Percentiles rank a stretch among this genome's conserved stretches.
These are phyloP conservation scores for Myrmophylax atrothorax DNA, from an alignment of 2,113 vertebrate genomes.

Conservation along the genomic window DNA sequence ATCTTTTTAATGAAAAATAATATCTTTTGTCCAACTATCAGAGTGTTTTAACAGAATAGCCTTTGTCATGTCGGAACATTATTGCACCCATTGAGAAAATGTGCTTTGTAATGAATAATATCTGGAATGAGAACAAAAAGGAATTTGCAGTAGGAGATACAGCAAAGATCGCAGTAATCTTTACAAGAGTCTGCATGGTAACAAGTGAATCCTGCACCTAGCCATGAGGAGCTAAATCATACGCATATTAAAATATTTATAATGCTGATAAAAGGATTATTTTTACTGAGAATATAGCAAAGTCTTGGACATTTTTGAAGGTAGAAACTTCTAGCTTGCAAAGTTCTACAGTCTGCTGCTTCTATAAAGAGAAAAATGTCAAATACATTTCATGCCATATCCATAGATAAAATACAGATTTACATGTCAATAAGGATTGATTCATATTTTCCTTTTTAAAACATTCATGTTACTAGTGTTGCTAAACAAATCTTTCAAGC, in stretches of 20 bases:
- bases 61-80: neutral
- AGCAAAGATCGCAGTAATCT: neutral
- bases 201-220: neutral
- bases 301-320: neutral
- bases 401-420: neutral
- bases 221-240: neutral
- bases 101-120: neutral
- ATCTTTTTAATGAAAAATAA: neutral
- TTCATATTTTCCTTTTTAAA: slow-evolving; percentile 8
- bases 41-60: neutral
- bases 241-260: neutral
- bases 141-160: neutral
- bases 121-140: neutral
- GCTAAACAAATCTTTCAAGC: slow-evolving; percentile 6
- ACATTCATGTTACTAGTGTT: neutral
- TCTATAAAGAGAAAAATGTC: neutral
- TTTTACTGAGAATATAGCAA: neutral
- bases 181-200: neutral
- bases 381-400: neutral
- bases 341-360: neutral
- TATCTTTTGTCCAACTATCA: neutral
- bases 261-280: neutral
- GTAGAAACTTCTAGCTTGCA: neutral
- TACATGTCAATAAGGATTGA: neutral
- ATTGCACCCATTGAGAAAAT: neutral